Evolutionary conservation across 2,113 vertebrate species (phyloP), one percentile per base, ranked within the genome.

Genomic region (Helogale parvula): DNA sequence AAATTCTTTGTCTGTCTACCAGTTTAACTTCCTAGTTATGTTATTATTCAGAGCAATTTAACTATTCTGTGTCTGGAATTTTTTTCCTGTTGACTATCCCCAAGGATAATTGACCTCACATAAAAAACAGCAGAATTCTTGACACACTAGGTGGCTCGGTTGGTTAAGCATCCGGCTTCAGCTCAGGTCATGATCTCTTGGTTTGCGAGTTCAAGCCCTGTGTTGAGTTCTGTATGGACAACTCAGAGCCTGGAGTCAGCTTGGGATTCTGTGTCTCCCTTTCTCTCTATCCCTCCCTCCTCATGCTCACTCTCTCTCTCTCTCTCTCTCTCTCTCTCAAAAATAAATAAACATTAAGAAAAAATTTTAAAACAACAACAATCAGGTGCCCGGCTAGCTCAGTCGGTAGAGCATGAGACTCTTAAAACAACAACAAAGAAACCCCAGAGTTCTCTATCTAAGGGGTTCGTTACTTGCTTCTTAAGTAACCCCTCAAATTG

Each of bases 321-420:
- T 11, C 50, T 50, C 13, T 17, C 54, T 60, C 57, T 60, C 21
- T 60, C 21, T 60, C 19, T 57, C 7, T 60, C 57, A 60, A 60
- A 60, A 60, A 23, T 60, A 21, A 57, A 57, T 57, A 19, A 60
- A 60, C 57, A 60, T 60, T 21, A 60, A 23, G 57, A 60, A 60
- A 21, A 60, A 60, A 21, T 60, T 60, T 21, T 23, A 60, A 60
- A 60, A 60, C 57, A 60, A 60, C 57, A 60, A 60, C 57, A 60
- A 57, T n/a, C n/a, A n/a, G n/a, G n/a, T 0, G 98, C 98, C 45
- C 45, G 9, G 45, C 99, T 99, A 99, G 99, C 99, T 99, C 99
- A 99, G 99, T 99, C 99, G 99, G 99, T 99, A 99, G 99, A 99
- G 99, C 99, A 99, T 99, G 99, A 99, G 99, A 99, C 99, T 99